phyloP scores from a whole-genome alignment of 2,797 vertebrate genomes.

The Salmo trutta region DNA sequence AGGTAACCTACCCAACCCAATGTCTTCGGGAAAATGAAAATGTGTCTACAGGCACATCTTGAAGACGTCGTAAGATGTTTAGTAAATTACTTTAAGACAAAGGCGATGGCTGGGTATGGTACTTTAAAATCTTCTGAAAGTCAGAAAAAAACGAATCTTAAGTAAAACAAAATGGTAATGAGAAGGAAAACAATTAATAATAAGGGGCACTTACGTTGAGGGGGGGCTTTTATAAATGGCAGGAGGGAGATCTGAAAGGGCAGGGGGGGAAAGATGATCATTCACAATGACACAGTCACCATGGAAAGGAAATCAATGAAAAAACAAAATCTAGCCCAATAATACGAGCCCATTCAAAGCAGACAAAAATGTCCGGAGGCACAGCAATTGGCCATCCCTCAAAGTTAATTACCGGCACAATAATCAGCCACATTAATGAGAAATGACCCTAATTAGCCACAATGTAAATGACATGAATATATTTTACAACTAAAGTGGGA shows the following conservation, averaged over 20 bases:
- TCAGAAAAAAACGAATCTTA: no score
- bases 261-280: constrained; percentile 48
- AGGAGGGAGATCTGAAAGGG: constrained; percentile 82
- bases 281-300: constrained; percentile 59
- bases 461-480: constrained; percentile 69
- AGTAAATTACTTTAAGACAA: neutral
- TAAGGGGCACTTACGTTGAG: constrained; percentile 84
- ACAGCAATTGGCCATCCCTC: constrained; percentile 49
- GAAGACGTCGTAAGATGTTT: no score
- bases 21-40: no score
- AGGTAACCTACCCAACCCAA: no score
- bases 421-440: constrained; percentile 66
- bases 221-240: constrained; percentile 84
- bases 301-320: constrained; percentile 37
- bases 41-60: no score
- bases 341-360: constrained; percentile 50
- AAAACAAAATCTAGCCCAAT: constrained; percentile 59
- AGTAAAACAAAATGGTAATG: constrained; percentile 41
- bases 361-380: constrained; percentile 5
- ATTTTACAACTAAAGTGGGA: constrained; percentile 48
- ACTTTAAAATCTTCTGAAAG: neutral
- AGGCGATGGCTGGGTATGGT: neutral
- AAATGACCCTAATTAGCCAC: constrained; percentile 66
- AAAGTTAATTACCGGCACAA: constrained; percentile 68
- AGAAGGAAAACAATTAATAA: neutral